Evolutionary conservation across 2,888 invertebrate genomes (phyloP).

Genomic region (Ischnura elegans): DNA sequence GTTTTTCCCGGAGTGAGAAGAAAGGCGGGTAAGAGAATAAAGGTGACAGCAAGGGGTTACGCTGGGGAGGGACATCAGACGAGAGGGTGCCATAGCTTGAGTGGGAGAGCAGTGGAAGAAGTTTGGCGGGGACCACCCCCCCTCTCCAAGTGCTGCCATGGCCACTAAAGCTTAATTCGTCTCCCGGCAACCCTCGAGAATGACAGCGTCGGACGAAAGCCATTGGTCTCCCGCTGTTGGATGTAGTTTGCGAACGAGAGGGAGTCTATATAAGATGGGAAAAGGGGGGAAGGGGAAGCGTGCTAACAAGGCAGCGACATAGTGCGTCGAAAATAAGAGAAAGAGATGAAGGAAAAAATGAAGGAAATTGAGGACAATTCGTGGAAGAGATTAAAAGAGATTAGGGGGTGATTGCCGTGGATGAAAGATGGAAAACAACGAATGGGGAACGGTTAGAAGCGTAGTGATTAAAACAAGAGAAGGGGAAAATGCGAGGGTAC

Average conservation of each 20-base stretch:
- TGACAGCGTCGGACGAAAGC: conserved; percentile 65
- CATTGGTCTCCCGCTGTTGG: conserved; percentile 41
- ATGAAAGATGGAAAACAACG: conserved; percentile 27
- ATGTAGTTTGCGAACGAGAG: conserved; percentile 8
- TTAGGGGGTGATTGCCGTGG: conserved; percentile 10
- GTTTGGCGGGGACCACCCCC: background rate
- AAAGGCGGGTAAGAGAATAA: background rate
- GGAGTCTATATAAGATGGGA: conserved; percentile 37
- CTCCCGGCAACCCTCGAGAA: conserved; percentile 22
- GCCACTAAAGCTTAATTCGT: conserved; percentile 55
- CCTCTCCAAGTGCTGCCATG: conserved; percentile 36
- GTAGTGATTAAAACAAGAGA: conserved; percentile 4
- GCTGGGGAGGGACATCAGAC: background rate
- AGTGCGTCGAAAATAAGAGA: conserved; percentile 12
- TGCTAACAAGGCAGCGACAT: conserved; percentile 46
- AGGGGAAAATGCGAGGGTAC: background rate
- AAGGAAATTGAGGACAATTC: background rate
- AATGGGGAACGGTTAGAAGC: background rate
- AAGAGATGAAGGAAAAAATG: background rate
- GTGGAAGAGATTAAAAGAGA: conserved; percentile 54
- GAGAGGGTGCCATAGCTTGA: no score
- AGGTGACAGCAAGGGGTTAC: background rate
- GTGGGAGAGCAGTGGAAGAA: background rate
- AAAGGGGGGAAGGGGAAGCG: background rate
- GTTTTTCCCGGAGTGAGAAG: no score